Evolutionary conservation across 2,888 invertebrate genomes (phyloP), one percentile per base, ranked within the genome.

Genomic region (Leptura quadrifasciata): DNA sequence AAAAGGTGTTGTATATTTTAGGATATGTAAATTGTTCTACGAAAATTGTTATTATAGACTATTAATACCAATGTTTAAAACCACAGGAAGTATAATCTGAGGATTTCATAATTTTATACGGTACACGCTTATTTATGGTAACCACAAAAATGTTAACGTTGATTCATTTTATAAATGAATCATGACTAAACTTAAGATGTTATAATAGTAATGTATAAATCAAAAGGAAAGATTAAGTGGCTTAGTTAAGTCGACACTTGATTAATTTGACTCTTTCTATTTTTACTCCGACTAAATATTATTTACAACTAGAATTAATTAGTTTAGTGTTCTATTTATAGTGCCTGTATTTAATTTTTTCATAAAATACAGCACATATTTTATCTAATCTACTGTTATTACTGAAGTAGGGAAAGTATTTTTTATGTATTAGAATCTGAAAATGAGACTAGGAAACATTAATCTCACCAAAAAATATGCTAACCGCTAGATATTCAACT

Each of bases 191-290:
- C n/a, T 39, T 57, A 24, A 69, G 39, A 58, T 69, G 58, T 69
- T 58, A 35, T 69, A 69, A 69, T 69, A 31, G 58, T 69, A 18
- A 20, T 18, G n/a, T 39, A 69, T 69, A 69, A 69, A 69, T 69
- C 69, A 69, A 21, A 21, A 18, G 58, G 58, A 58, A 58, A 58
- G 69, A 58, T 69, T 69, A 69, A 69, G 69, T 58, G 58, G 69
- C 35, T 69, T 58, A 58, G 58, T 35, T 58, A 76, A 80, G 79
- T 76, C 77, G 76, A 76, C 81, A 76, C 68, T 57, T 70, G 70
- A 27, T 39, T 39, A 64, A 64, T 70, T 70, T 24, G 64, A 75
- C 60, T 63, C 27, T 63, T 69, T 69, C 64, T 75, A 70, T 70
- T 70, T 64, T 63, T 64, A 55, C 24, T 55, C 39, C 35, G 47